Evolutionary conservation across 37 sponge, comb jelly and placozoan species (phyloP).

Genomic region (Haliclona indistincta): DNA sequence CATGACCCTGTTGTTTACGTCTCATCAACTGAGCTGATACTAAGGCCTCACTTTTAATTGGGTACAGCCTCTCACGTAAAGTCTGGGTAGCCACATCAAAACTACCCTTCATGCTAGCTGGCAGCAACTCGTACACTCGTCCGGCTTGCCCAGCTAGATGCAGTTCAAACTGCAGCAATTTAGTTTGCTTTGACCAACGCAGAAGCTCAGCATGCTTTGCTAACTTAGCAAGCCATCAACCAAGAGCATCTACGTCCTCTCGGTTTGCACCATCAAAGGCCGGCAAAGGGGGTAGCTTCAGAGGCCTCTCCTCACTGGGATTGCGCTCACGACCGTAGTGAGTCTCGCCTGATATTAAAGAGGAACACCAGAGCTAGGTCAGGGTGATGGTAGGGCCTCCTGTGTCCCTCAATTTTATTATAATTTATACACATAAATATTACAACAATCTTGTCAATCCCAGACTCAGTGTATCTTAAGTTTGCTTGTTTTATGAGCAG

Average conservation of each 20-base stretch:
- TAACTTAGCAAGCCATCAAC: constrained; percentile 4
- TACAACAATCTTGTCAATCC: too few species aligned
- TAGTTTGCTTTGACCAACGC: constrained; percentile 3
- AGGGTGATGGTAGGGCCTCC: not conserved
- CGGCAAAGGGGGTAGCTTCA: not conserved
- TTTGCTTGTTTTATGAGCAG: too few species aligned
- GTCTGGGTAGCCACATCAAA: not conserved
- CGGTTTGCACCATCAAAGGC: not conserved
- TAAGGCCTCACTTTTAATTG: not conserved
- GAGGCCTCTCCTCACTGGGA: too few species aligned
- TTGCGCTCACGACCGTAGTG: too few species aligned
- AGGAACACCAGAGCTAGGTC: not conserved
- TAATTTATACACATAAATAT: too few species aligned
- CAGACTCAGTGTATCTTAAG: too few species aligned
- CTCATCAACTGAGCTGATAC: constrained; percentile 1
- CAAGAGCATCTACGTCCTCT: constrained; percentile 8
- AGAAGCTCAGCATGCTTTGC: constrained; percentile 17
- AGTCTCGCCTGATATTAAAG: too few species aligned
- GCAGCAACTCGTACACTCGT: constrained; percentile 5
- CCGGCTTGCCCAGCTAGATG: constrained; percentile 15
- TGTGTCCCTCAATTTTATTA: too few species aligned
- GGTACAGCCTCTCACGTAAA: constrained; percentile 2
- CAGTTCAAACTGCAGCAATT: constrained; percentile 10
- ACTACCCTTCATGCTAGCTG: constrained; percentile 8
- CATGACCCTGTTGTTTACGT: not conserved